Evolutionary conservation across 53 echinoderm and acorn worm species (phyloP), one percentile per base, ranked within the genome.

Genomic region (Echinarachnius parma): DNA sequence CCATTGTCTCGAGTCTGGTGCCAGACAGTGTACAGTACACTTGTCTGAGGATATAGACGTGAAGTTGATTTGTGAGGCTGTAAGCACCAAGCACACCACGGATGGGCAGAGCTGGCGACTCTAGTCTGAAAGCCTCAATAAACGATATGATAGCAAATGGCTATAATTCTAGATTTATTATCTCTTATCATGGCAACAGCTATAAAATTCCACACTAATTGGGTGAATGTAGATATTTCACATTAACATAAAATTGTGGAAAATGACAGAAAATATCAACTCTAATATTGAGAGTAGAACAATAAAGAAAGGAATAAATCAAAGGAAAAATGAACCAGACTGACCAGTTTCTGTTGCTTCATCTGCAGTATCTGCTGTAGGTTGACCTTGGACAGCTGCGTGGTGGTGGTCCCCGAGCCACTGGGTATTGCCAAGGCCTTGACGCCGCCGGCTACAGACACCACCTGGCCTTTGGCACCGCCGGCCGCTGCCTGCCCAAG

Each of bases 311-410:
- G 13, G 13, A 42, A 42, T 9, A 42, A 42, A 9, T 42, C 7
- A 13, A 42, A 42, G 8, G 8, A n/a, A n/a, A n/a, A n/a, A n/a
- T n/a, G n/a, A 10, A 4, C 4, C 10, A n/a, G 5, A 50, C 92
- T 81, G 45, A 92, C 92, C 87, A 87, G 78, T 66, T 92, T 87
- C 57, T 87, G 87, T 33, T 86, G 82, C 64, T 92, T 89, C 86
- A 93, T 83, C 75, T 88, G 80, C 1, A 85, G 53, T 8, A 91
- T 70, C 83, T 98, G 98, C 21, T 88, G 91, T 21, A 88, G 83
- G 83, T 88, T 88, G 48, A 90, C 71, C 60, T 96, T 87, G 46
- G 82, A 72, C 4, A 72, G 45, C 74, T 80, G 86, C 0, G 66
- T 65, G 30, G 77, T 77, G 16, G 78, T 71, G 23, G 72, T 61